Base-by-base conservation (phyloP, 2,797 vertebrate species). In the Agapornis canus region DNA sequence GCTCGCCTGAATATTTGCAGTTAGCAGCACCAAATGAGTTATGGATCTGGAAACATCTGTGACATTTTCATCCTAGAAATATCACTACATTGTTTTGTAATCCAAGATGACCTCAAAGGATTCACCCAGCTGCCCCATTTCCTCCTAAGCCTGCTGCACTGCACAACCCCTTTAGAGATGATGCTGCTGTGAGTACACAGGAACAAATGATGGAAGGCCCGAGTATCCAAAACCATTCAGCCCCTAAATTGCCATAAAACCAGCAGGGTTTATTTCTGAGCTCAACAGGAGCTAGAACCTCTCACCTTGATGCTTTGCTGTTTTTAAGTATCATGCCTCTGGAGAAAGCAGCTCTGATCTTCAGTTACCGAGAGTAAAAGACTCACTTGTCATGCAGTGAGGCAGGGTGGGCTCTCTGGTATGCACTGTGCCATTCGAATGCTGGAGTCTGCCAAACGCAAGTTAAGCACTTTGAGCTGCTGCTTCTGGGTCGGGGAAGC, bases 341-440 rank as follows among this genome's bases (percentile, higher is more conserved):
- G 35, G 25, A 66, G 56, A 37, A 39, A 54, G 65, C 15, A 57
- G 14, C 52, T 86, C 61, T 26, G 43, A 11, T 37, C 37, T 68
- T 22, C 29, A 8, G 23, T 17, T 35, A 22, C 31, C 0, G 1
- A 19, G 16, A 51, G 11, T 37, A 37, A 13, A 42, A 68, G 49
- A 29, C 9, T 4, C 10, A 1, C 49, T 35, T 35, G 26, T 3
- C 56, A 4, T 0, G 2, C 29, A 45, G 19, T 0, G 2, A 13
- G 42, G 26, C 13, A 1, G 6, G 37, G n/a, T 29, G 57, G 48
- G 22, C 42, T 56, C 14, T 35, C 56, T 35, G 56, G 32, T 57
- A 16, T 61, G 22, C 27, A 11, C 15, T 19, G 8, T 0, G 0
- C 27, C 35, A 22, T 4, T 47, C 22, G 13, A 71, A 19, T 13